These are phyloP conservation scores for Trichonephila inaurata DNA, from an alignment of 1,140 invertebrate species.

Conservation along the genomic window DNA sequence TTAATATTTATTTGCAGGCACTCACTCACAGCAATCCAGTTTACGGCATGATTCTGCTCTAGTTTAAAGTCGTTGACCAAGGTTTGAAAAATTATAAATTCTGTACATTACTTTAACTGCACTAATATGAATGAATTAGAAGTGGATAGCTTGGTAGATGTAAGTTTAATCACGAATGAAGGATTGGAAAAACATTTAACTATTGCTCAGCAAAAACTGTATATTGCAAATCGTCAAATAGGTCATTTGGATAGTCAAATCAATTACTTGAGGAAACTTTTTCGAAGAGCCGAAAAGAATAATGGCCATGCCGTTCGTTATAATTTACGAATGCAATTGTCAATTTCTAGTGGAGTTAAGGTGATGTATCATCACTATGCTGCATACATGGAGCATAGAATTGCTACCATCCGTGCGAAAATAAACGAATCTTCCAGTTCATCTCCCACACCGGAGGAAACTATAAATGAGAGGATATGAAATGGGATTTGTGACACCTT, in stretches of 20 bases:
- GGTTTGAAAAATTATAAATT: background rate
- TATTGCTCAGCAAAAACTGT: conserved; percentile 27
- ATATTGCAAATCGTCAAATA: conserved; percentile 15
- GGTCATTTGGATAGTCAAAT: conserved; percentile 39
- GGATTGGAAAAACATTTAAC: background rate
- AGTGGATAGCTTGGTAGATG: background rate
- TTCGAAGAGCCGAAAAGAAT: conserved; percentile 65
- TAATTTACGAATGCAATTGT: conserved; percentile 71
- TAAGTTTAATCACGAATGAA: background rate
- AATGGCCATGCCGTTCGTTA: conserved; percentile 58
- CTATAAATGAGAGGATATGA: background rate
- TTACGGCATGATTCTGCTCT: background rate
- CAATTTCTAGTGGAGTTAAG: conserved; percentile 70
- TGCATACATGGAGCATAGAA: conserved; percentile 27
- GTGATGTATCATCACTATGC: conserved; percentile 72
- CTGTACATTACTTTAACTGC: background rate
- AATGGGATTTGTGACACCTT: too few species aligned
- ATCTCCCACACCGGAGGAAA: conserved; percentile 32
- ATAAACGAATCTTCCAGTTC: background rate
- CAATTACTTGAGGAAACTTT: conserved; percentile 49
- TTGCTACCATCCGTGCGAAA: background rate
- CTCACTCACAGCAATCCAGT: background rate
- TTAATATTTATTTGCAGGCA: background rate
- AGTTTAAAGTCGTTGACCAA: background rate
- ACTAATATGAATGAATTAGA: background rate